Percentiles rank a stretch among this genome's conserved stretches.
phyloP scores from a whole-genome alignment of 2,113 vertebrate genomes.

The Nyctibius bracteatus region DNA sequence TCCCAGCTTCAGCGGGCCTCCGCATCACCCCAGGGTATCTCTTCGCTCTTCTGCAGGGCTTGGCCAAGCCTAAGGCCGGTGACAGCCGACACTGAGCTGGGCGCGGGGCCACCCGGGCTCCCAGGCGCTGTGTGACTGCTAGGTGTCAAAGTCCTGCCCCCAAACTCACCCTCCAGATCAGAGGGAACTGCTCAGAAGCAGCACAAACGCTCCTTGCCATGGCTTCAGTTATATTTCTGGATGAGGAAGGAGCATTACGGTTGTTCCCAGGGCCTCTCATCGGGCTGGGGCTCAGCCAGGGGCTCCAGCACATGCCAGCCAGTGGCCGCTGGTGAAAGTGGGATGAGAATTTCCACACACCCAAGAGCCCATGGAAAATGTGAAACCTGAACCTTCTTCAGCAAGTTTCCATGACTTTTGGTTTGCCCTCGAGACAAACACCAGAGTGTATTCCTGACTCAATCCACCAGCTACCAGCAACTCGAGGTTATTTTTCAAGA shows the following conservation, averaged over 20 bases:
- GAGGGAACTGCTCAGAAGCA: background rate
- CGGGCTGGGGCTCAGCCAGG: accelerated
- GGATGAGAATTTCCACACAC: accelerated
- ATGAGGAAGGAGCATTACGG: background rate
- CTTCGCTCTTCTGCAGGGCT: background rate
- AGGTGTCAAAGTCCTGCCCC: background rate
- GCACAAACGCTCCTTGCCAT: background rate
- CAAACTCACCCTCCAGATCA: background rate
- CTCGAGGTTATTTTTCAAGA: background rate
- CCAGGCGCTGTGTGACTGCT: background rate
- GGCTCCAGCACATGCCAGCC: accelerated
- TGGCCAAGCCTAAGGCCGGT: background rate
- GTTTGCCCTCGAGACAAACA: background rate
- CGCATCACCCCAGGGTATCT: accelerated
- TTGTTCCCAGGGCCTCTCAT: accelerated
- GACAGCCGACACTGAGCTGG: accelerated
- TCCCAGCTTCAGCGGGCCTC: background rate
- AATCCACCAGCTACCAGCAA: background rate
- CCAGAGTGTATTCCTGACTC: background rate
- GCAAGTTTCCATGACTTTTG: background rate
- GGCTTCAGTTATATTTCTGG: background rate
- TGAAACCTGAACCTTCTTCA: background rate
- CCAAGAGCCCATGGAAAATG: background rate
- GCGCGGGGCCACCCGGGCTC: accelerated
- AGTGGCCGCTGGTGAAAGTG: accelerated